Base-by-base conservation (phyloP, 2,888 invertebrate genomes). In the Volucella inanis region DNA sequence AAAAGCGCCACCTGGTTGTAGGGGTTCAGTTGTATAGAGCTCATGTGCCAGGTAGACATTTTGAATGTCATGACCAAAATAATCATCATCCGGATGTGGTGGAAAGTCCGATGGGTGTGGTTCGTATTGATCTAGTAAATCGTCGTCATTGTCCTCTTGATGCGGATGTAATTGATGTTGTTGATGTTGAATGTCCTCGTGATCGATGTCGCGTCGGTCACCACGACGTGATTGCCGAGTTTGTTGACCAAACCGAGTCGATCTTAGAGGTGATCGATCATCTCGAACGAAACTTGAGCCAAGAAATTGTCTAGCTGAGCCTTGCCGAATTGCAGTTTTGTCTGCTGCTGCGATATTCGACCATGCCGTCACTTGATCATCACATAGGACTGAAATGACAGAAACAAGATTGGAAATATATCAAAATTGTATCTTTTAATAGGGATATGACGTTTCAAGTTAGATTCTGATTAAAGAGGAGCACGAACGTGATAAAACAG, bases 231-330 rank as follows among this genome's bases (percentile, higher is more conserved):
- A 65, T 65, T 87, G 87, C n/a, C 88, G 83, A 6, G 85, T n/a
- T 39, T 87, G 79, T 47, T 77, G 87, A 1, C 85, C 81, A 57
- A 68, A 85, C 8, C 72, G 67, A 1, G 77, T 78, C 10, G 87
- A 50, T 52, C 84, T 74, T 47, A 81, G 2, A 1, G 65, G 87
- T 10, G 88, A 61, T 41, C 77, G 76, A 9, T 79, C 87, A 49
- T 88, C 88, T 50, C 88, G 87, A 2, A 89, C 87, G 65, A 87
- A 89, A 65, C 93, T 93, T 9, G 94, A 93, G 57, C 94, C 94
- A 87, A 93, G 93, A 92, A 94, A 93, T 89, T 94, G 94, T 39
- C 94, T 91, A 87, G 93, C 92, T 18, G 88, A 88, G 43, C 89
- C 89, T 81, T 88, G 88, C 57, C 88, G 87, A 8, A 89, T 87